These are phyloP conservation scores for Rapana venosa DNA, from an alignment of 2,888 invertebrate species.

Conservation along the genomic window DNA sequence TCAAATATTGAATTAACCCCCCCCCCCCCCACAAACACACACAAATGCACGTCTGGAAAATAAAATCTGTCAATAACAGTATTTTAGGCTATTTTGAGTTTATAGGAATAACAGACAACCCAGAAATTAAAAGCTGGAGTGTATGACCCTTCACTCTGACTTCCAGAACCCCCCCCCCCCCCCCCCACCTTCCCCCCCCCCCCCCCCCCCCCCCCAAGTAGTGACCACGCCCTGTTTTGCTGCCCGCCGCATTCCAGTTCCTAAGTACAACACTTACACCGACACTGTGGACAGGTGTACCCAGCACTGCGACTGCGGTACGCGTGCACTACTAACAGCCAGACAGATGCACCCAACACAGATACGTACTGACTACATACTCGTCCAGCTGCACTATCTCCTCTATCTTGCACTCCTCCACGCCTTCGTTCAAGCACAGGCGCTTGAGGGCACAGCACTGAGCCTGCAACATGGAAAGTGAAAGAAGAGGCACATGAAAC, in stretches of 20 bases:
- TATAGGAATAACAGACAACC: no score
- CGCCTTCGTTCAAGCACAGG: conserved; percentile 66
- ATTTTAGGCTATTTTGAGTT: no score
- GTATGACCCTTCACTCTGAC: no score
- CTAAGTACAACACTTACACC: conserved; percentile 6
- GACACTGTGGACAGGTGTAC: not conserved
- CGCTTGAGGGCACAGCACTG: conserved; percentile 67
- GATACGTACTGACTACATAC: conserved; percentile 62
- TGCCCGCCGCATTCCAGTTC: not conserved
- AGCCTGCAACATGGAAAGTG: conserved; percentile 51
- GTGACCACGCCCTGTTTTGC: not conserved
- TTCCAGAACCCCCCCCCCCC: not conserved
- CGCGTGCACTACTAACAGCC: conserved; percentile 13
- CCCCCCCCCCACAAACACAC: no score
- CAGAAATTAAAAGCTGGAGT: no score
- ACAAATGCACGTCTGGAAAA: no score
- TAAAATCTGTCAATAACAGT: no score
- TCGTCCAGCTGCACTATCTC: conserved; percentile 63
- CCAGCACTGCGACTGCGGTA: not conserved
- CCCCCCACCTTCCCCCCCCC: not conserved
- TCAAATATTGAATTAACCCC: no score
- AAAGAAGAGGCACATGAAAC: not conserved
- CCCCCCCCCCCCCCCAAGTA: not conserved
- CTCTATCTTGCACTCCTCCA: conserved; percentile 68
- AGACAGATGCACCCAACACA: conserved; percentile 17